Conservation (phyloP, 2,113 vertebrate genomes). For the Myrmophylax atrothorax region DNA sequence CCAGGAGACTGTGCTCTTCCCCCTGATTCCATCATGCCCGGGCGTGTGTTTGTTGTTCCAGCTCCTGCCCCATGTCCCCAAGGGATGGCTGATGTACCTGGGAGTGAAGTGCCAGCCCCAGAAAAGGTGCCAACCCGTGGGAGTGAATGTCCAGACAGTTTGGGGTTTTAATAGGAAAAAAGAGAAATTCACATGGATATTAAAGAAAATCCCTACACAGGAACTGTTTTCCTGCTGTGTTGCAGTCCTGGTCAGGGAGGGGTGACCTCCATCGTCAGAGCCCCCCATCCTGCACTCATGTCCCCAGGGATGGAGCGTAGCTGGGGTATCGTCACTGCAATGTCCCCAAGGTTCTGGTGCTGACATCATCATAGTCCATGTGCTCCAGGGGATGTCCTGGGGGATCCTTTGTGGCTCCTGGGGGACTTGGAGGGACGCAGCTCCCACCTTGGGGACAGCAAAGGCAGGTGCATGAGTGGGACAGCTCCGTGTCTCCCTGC, state of each 20-base stretch:
- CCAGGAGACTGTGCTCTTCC: too few relatives aligned
- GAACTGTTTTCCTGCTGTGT: fast-evolving
- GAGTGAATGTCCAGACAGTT: fast-evolving
- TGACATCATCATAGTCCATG: not conserved
- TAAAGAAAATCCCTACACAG: fast-evolving
- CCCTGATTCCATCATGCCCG: fast-evolving
- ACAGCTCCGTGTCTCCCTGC: fast-evolving
- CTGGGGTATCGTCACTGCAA: not conserved
- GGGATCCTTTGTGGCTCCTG: not conserved
- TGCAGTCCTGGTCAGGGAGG: too few relatives aligned
- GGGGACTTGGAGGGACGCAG: fast-evolving
- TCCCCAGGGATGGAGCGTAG: fast-evolving
- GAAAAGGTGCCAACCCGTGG: fast-evolving
- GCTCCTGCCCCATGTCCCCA: fast-evolving
- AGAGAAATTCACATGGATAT: not conserved
- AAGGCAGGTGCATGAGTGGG: fast-evolving
- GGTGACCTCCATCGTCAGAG: fast-evolving
- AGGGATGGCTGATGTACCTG: fast-evolving
- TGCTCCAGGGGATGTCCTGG: fast-evolving
- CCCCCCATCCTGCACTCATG: fast-evolving
- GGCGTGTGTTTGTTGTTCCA: fast-evolving
- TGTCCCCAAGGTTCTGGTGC: fast-evolving
- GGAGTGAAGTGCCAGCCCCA: fast-evolving
- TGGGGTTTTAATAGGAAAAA: not conserved
- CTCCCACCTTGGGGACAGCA: not conserved